Evolutionary conservation across 2,113 vertebrate genomes (phyloP).

Genomic region (Aspidoscelis tigris): DNA sequence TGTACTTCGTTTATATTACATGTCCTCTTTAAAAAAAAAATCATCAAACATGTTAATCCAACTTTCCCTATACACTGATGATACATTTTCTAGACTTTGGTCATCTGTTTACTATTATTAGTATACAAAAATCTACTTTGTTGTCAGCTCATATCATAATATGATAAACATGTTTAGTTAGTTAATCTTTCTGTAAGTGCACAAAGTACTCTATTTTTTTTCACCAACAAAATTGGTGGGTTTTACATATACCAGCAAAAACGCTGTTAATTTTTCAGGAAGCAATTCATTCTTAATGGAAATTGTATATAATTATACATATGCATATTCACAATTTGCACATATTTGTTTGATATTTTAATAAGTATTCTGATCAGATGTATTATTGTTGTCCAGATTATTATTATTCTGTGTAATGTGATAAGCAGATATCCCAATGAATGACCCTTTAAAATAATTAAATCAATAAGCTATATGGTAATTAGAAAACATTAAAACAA

Average conservation of each 20-base stretch:
- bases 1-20: neutral
- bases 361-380: conserved; percentile 22
- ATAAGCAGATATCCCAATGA: conserved; percentile 30
- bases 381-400: conserved; percentile 26
- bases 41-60: neutral
- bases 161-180: neutral
- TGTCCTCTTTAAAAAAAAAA: neutral
- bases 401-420: conserved; percentile 34
- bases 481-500: neutral
- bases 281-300: conserved; percentile 41
- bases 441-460: neutral
- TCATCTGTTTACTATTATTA: conserved; percentile 11
- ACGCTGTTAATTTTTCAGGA: neutral
- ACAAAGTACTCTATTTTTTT: neutral
- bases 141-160: neutral
- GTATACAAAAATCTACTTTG: neutral
- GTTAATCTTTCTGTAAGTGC: neutral
- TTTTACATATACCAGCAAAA: neutral
- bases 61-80: neutral
- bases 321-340: neutral
- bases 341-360: conserved; percentile 31
- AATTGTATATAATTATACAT: conserved; percentile 25
- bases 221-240: neutral
- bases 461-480: neutral
- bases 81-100: neutral